Conservation (phyloP, 2,113 vertebrate genomes). For the Philantomba maxwellii region DNA sequence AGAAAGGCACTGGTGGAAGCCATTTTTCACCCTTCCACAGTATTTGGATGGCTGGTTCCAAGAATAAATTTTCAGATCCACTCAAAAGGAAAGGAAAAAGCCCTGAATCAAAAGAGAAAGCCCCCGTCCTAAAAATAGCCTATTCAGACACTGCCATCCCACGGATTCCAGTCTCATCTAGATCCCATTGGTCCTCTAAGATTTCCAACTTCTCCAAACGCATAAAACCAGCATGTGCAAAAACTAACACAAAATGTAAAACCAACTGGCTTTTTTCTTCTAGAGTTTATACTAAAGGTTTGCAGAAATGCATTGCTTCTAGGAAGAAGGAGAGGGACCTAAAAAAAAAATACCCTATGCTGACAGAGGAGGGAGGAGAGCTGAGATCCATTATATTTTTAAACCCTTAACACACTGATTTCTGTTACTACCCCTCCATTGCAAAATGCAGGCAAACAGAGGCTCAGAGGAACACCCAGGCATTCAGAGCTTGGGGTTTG, state of each 20-base stretch:
- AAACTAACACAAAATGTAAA: background rate
- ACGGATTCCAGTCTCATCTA: background rate
- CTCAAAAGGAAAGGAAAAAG: slow-evolving; percentile 1
- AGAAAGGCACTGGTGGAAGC: background rate
- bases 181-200: background rate
- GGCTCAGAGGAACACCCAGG: background rate
- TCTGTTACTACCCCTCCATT: background rate
- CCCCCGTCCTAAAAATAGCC: background rate
- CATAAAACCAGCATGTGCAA: background rate
- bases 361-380: background rate
- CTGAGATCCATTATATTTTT: slow-evolving; percentile 36
- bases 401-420: background rate
- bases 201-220: slow-evolving; percentile 5
- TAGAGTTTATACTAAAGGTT: background rate
- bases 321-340: background rate
- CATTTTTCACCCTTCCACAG: background rate
- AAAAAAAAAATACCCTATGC: background rate
- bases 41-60: background rate
- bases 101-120: background rate
- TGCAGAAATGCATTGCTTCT: background rate
- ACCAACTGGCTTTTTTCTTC: background rate
- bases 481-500: background rate
- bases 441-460: background rate
- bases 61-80: background rate
- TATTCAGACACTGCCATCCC: background rate